phyloP scores from a whole-genome alignment of 2,888 invertebrate species.

The Pachydiplax longipennis region DNA sequence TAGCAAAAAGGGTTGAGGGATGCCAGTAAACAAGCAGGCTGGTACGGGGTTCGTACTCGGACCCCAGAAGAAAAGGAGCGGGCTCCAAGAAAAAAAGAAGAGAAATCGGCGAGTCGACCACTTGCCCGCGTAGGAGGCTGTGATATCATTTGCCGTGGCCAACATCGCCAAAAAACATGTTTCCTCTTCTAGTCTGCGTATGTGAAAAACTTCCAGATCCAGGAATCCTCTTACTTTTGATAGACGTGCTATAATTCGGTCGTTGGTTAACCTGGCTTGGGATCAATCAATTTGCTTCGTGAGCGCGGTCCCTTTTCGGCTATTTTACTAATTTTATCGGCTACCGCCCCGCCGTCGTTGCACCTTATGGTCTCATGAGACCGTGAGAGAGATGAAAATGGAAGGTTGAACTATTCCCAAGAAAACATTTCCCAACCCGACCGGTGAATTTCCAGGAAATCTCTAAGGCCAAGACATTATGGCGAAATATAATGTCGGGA shows the following conservation, averaged over 20 bases:
- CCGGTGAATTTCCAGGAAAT: background rate
- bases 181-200: background rate
- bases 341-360: background rate
- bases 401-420: background rate
- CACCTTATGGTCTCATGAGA: too few relatives aligned
- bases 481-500: background rate
- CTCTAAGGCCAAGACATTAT: background rate
- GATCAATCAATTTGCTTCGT: background rate
- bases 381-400: background rate
- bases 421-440: background rate
- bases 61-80: background rate
- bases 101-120: background rate
- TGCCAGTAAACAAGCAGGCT: conserved; percentile 21
- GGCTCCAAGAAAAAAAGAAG: background rate
- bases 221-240: background rate
- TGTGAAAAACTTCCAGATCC: background rate
- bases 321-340: background rate
- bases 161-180: background rate
- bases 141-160: background rate
- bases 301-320: background rate
- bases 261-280: background rate
- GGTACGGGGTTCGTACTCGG: conserved; percentile 17
- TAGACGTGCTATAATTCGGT: background rate
- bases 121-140: background rate
- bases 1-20: conserved; percentile 31